Evolutionary conservation across 2,797 vertebrate genomes (phyloP).

Genomic region (Acanthurus tractus): DNA sequence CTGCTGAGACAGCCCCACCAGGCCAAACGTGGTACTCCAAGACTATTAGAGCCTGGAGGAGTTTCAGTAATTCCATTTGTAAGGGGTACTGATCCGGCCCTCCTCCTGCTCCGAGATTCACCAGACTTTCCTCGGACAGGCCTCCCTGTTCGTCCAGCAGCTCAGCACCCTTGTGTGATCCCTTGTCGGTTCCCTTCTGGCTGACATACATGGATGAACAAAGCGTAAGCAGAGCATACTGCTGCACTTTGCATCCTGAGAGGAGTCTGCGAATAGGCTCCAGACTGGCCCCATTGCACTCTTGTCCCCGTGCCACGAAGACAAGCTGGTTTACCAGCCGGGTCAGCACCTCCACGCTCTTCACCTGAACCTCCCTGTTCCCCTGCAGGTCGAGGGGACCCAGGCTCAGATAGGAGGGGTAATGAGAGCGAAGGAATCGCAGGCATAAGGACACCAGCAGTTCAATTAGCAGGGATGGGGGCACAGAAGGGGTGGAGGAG

Average conservation of each 20-base stretch:
- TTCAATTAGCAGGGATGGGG: slow-evolving; percentile 91
- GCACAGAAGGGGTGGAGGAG: slow-evolving; percentile 74
- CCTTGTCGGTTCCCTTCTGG: slow-evolving; percentile 85
- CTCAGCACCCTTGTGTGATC: slow-evolving; percentile 41
- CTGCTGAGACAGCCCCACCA: slow-evolving; percentile 41
- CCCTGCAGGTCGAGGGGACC: slow-evolving; percentile 90
- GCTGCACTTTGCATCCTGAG: slow-evolving; percentile 91
- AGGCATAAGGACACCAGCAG: slow-evolving; percentile 93
- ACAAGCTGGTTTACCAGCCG: slow-evolving; percentile 89
- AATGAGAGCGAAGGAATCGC: slow-evolving; percentile 93
- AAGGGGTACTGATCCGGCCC: slow-evolving; percentile 93
- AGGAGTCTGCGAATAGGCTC: slow-evolving; percentile 88
- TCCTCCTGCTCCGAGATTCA: slow-evolving; percentile 87
- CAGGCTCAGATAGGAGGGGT: slow-evolving; percentile 90
- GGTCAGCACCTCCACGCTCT: slow-evolving; percentile 95
- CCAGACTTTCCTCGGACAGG: slow-evolving; percentile 90
- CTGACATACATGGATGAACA: slow-evolving; percentile 94
- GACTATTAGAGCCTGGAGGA: slow-evolving; percentile 93
- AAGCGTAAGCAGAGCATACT: slow-evolving; percentile 92
- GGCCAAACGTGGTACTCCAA: slow-evolving; percentile 91
- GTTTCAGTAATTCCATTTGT: slow-evolving; percentile 95
- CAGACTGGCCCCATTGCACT: slow-evolving; percentile 37
- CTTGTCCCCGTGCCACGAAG: slow-evolving; percentile 72
- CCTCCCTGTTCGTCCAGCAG: slow-evolving; percentile 73
- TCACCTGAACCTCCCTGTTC: slow-evolving; percentile 96